Base-by-base conservation (phyloP, 1,140 invertebrate genomes). In the Protaetia brevitarsis region DNA sequence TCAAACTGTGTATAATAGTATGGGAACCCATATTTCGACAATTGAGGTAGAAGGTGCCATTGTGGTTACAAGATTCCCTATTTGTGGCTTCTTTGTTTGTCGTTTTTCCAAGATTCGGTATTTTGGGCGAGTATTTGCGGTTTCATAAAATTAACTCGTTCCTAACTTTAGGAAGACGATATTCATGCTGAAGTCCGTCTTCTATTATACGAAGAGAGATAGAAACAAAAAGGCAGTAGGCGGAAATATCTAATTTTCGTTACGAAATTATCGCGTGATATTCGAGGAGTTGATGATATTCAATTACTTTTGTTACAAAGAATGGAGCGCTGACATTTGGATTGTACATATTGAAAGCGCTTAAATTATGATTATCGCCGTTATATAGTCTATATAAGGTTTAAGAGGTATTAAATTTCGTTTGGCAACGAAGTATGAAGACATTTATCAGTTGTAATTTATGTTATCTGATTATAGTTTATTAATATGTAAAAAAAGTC, bases 51-150 rank as follows among this genome's bases (percentile, higher is more conserved):
- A 6, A 51, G 19, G 41, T 51, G 41, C 26, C 5, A 23, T 19
- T 51, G 41, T 19, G 41, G 41, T 51, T 51, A 23, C 16, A 51
- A 51, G 41, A 51, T 51, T 51, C 41, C 16, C 41, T 23, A 19
- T 23, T 51, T 51, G 16, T 23, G 41, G 41, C 41, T 51, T 51
- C 41, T 51, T 51, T 51, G 41, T 51, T 51, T 19, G 41, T 51
- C 16, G 16, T 51, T 37, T 51, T 51, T 51, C 41, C 41, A 51
- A 51, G 19, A 51, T 51, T 51, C 11, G 41, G 41, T 23, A n/a
- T n/a, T 19, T 23, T 51, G 19, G 11, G 19, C 21, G 41, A 23
- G 41, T 51, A 51, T 19, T 51, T 51, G 41, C 7, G 41, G 41
- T 51, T 51, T 23, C 6, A 23, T 51, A 10, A 23, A 51, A 51